A percentile compares a stretch with the other conserved stretches of the same genome.
These are phyloP conservation scores for Hylyphantes graminicola DNA, from an alignment of 1,140 invertebrate species.

Conservation along the genomic window DNA sequence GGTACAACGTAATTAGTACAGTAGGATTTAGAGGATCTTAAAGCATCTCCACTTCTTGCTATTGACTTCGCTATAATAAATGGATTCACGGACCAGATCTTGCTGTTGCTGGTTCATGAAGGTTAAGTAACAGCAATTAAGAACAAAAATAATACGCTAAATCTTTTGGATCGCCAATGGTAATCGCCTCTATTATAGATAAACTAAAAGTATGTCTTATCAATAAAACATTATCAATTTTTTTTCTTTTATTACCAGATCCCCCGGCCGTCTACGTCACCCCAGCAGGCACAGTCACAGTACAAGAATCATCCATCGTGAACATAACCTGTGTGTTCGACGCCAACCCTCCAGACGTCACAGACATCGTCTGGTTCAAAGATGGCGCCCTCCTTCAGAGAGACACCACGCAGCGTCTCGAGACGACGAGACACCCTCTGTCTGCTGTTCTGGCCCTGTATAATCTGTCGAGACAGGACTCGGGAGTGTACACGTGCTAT, in stretches of 20 bases:
- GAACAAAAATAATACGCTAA: too few species aligned
- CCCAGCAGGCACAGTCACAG: slow-evolving; percentile 62
- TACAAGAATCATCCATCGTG: slow-evolving; percentile 61
- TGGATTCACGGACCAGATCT: too few species aligned
- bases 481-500: slow-evolving; percentile 63
- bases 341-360: slow-evolving; percentile 64
- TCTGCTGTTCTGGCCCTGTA: slow-evolving; percentile 59
- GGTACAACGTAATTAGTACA: too few species aligned
- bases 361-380: slow-evolving; percentile 64
- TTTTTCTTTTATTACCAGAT: slow-evolving; percentile 56
- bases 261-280: slow-evolving; percentile 63
- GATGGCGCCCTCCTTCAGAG: slow-evolving; percentile 54
- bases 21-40: too few species aligned
- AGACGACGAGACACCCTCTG: slow-evolving; percentile 46
- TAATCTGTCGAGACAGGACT: slow-evolving; percentile 64
- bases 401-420: slow-evolving; percentile 49
- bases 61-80: too few species aligned
- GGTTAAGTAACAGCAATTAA: too few species aligned
- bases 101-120: too few species aligned
- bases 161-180: too few species aligned
- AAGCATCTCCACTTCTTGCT: too few species aligned
- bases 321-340: slow-evolving; percentile 63
- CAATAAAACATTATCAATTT: not conserved
- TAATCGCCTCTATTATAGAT: too few species aligned
- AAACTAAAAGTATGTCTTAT: not conserved